Evolutionary conservation across 2,888 invertebrate species (phyloP).

Genomic region (Melanophora roralis): DNA sequence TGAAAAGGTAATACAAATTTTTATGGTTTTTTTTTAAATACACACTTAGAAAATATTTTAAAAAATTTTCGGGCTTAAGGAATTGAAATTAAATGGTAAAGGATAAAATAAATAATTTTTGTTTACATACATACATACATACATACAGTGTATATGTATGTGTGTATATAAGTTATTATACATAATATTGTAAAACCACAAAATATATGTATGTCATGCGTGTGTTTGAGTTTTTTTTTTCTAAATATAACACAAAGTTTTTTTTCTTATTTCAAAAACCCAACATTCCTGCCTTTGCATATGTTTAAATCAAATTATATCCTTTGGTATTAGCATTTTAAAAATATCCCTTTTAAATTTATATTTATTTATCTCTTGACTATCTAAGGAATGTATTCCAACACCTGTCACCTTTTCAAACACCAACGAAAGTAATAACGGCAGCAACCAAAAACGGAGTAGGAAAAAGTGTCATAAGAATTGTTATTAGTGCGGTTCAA

Average conservation of each 20-base stretch:
- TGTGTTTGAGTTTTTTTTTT: neutral
- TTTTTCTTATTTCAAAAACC: neutral
- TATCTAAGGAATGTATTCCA: constrained; percentile 51
- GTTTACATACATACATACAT: too few species aligned
- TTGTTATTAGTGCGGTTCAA: constrained; percentile 59
- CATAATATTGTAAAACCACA: too few species aligned
- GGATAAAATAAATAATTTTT: too few species aligned
- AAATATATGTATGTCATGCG: too few species aligned
- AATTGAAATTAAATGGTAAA: neutral
- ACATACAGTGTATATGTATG: too few species aligned
- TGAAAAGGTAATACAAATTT: too few species aligned
- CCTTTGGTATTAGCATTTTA: neutral
- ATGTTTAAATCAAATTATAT: constrained; percentile 44
- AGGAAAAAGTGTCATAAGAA: constrained; percentile 61
- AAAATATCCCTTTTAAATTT: constrained; percentile 1
- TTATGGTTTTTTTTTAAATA: constrained; percentile 1
- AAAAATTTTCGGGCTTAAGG: too few species aligned
- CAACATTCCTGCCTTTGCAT: constrained; percentile 26
- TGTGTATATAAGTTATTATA: too few species aligned
- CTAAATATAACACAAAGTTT: too few species aligned
- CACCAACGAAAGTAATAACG: constrained; percentile 7
- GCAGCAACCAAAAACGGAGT: neutral
- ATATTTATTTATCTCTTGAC: neutral
- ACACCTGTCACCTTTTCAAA: constrained; percentile 64
- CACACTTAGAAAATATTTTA: too few species aligned